Base-by-base conservation (phyloP, 2,888 invertebrate species). In the Dicranocentrus wangi region DNA sequence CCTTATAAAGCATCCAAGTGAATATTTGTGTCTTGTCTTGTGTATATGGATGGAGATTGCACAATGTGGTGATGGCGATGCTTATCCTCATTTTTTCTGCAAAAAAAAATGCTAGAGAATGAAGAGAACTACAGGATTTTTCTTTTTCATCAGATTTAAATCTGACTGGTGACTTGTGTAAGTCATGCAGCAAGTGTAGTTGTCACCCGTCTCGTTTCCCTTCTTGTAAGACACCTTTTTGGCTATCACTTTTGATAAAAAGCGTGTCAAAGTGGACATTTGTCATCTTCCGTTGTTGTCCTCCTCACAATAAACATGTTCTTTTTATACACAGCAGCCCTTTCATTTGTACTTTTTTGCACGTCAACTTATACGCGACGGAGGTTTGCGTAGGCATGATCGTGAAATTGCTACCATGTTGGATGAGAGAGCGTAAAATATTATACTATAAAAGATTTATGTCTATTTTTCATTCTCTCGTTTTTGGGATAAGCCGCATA, bases 221-320 rank as follows among this genome's bases (percentile, higher is more conserved):
- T 68, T 10, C 58, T 25, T 76, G 58, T 60, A 65, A 63, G 61
- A 42, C 73, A 47, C 17, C 39, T 42, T 66, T 75, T 66, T 75
- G 75, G 75, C 69, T 76, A 69, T 76, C 76, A 76, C 69, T 68
- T 68, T 76, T 65, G 61, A 77, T 69, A 77, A 77, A 77, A 77
- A 77, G 77, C 77, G 79, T 79, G 79, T 79, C 79, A 79, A 79
- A 79, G 72, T 72, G 79, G 79, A 79, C 72, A 79, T 79, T 79
- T 79, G 79, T 79, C 79, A 79, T 79, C 71, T 79, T 79, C 79
- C 66, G 72, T 65, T 79, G 58, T 25, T 39, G 1, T 32, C 7
- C 17, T 63, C 21, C 17, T 63, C 21, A 42, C n/a, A 55, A 47
- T n/a, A n/a, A 47, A 47, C 47, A 47, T 5, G n/a, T n/a, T 15